A percentile compares a stretch with the other conserved stretches of the same genome.
Conservation (phyloP, 2,113 vertebrate genomes). For the Sterna hirundo region DNA sequence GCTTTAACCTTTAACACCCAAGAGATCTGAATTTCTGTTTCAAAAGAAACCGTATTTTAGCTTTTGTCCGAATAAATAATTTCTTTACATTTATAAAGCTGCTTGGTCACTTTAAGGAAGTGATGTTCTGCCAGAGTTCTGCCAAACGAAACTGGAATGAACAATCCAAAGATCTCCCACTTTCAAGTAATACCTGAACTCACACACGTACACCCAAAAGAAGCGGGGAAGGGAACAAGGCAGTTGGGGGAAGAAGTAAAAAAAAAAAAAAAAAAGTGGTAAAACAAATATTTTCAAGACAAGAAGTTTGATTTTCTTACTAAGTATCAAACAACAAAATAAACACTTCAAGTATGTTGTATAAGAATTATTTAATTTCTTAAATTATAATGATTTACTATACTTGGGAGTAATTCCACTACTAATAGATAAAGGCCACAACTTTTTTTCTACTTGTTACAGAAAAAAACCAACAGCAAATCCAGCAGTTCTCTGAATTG, state of each 20-base stretch:
- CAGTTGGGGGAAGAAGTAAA: neutral
- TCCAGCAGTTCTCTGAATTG: neutral
- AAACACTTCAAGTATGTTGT: neutral
- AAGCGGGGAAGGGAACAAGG: neutral
- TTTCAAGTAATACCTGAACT: neutral
- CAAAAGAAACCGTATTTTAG: neutral
- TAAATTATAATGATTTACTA: neutral
- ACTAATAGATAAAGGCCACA: neutral
- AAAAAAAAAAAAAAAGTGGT: neutral
- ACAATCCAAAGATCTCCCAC: neutral
- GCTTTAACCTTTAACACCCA: neutral
- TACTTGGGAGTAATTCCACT: neutral
- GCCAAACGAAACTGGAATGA: neutral
- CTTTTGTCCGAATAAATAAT: neutral
- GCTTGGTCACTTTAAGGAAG: neutral
- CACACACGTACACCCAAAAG: fast-evolving
- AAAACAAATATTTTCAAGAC: neutral
- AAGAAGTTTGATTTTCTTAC: neutral
- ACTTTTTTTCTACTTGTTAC: neutral
- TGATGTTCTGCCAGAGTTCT: neutral
- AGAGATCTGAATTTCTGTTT: neutral
- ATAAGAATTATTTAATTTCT: neutral
- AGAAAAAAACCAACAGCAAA: neutral
- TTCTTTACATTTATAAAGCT: neutral
- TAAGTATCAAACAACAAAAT: neutral